A percentile compares a stretch with the other conserved stretches of the same genome.
Conservation (phyloP, 2,888 invertebrate species). For the Eulithis prunata region DNA sequence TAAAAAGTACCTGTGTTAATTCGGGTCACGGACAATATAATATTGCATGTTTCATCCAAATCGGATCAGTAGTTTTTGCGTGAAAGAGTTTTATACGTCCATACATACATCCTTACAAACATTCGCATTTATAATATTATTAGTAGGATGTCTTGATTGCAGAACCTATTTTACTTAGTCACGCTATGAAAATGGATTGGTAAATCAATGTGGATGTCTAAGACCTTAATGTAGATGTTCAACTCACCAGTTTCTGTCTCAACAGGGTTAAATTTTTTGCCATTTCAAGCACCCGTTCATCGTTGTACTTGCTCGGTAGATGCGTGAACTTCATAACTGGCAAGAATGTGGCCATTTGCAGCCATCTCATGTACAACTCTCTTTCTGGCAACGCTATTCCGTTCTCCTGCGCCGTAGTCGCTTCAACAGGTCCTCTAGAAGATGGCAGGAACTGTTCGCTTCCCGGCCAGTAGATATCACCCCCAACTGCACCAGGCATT, state of each 20-base stretch:
- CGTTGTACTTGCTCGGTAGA: slow-evolving; percentile 94
- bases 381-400: slow-evolving; percentile 87
- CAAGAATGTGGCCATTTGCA: slow-evolving; percentile 94
- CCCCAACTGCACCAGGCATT: slow-evolving; percentile 97
- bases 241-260: slow-evolving; percentile 82
- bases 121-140: too few species aligned
- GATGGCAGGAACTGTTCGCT: slow-evolving; percentile 82
- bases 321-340: slow-evolving; percentile 96
- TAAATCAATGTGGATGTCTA: too few species aligned
- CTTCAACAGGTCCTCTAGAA: slow-evolving; percentile 75
- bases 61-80: too few species aligned
- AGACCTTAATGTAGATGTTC: too few species aligned
- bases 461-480: slow-evolving; percentile 89
- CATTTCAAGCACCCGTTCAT: slow-evolving; percentile 89
- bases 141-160: too few species aligned
- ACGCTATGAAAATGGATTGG: too few species aligned
- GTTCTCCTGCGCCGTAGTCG: slow-evolving; percentile 69
- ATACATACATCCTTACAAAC: too few species aligned
- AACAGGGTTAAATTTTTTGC: slow-evolving; percentile 89
- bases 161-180: too few species aligned
- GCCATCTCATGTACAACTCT: slow-evolving; percentile 95
- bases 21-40: too few species aligned
- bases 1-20: too few species aligned
- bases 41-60: too few species aligned
- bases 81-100: too few species aligned